These are phyloP conservation scores for Anarrhichthys ocellatus DNA, from an alignment of 2,113 vertebrate species.

Conservation along the genomic window DNA sequence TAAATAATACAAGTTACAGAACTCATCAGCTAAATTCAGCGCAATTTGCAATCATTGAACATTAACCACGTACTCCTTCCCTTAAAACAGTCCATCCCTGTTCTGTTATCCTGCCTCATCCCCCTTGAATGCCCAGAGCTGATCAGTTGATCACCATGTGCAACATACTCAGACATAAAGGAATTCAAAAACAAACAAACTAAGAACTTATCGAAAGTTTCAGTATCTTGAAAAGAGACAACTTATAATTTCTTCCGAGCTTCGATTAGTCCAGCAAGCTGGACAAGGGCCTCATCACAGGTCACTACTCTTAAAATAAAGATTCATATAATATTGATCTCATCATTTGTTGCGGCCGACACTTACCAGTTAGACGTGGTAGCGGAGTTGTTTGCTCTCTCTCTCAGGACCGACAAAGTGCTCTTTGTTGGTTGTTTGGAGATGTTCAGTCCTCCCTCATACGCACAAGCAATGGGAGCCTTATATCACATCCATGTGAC, in stretches of 20 bases:
- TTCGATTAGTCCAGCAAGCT: not conserved
- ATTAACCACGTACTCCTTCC: slow-evolving; percentile 32
- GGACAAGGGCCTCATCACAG: not conserved
- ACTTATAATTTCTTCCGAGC: not conserved
- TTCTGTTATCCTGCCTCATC: slow-evolving; percentile 70
- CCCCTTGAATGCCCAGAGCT: slow-evolving; percentile 60
- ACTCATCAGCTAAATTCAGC: not conserved
- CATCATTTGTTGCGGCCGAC: slow-evolving; percentile 14
- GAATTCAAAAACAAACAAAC: slow-evolving; percentile 48
- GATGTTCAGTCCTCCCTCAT: slow-evolving; percentile 77
- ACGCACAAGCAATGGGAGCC: slow-evolving; percentile 73
- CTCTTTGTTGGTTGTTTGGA: slow-evolving; percentile 80
- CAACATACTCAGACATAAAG: slow-evolving; percentile 55
- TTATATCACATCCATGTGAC: slow-evolving; percentile 84
- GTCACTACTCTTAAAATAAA: not conserved
- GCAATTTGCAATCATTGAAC: slow-evolving; percentile 23
- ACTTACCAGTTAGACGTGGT: slow-evolving; percentile 76
- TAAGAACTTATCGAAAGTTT: slow-evolving; percentile 17
- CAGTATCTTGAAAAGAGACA: slow-evolving; percentile 5
- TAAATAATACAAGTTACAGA: not conserved
- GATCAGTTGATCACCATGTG: slow-evolving; percentile 86
- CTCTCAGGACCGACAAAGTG: slow-evolving; percentile 72
- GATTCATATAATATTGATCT: slow-evolving; percentile 33
- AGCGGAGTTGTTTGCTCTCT: slow-evolving; percentile 44
- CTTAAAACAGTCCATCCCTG: slow-evolving; percentile 39